Base-by-base conservation (phyloP, 92 coral and sea anemone genomes). In the Palythoa heliodiscus region DNA sequence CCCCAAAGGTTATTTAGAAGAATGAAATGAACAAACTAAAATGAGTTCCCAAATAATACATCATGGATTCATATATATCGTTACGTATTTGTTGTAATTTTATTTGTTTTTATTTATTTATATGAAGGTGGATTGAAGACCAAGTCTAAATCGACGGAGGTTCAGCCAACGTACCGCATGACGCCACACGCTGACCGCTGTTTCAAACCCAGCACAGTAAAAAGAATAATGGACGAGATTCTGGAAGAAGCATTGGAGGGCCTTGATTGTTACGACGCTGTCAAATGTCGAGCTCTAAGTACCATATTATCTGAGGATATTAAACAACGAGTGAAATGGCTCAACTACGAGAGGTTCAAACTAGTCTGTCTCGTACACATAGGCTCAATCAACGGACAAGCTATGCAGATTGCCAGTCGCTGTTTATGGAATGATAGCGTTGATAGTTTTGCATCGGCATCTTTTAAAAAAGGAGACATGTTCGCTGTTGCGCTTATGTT, bases 401-500 rank as follows among this genome's bases (percentile, higher is more conserved):
- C 94, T 5, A 78, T 97, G 84, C 91, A 96, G 35, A 93, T 97
- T 14, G 95, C 93, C 11, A 97, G 99, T 71, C 93, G 97, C 19
- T 97, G 98, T 76, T 76, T 97, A 73, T 97, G 99, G 99, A 93
- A 97, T 82, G 93, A 97, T 67, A 88, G 75, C 8, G 88, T 77
- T 16, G 99, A 97, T 76, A 97, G 87, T 74, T 97, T 95, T 73
- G 98, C 98, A 6, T 91, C 98, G 29, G 89, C 99, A 14, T 91
- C 90, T 22, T 91, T 81, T 72, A 73, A 87, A 38, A 96, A 94
- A 54, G 95, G 93, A 7, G 95, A 93, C 40, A 84, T 94, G 35
- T 96, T 95, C 85, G 99, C 97, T 22, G 98, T 94, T 15, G 99
- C 98, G 15, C 74, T 95, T 70, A 91, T 96, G 90, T 96, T 93